Evolutionary conservation across 1,140 invertebrate genomes (phyloP).

Genomic region (Drosophila melanica): DNA sequence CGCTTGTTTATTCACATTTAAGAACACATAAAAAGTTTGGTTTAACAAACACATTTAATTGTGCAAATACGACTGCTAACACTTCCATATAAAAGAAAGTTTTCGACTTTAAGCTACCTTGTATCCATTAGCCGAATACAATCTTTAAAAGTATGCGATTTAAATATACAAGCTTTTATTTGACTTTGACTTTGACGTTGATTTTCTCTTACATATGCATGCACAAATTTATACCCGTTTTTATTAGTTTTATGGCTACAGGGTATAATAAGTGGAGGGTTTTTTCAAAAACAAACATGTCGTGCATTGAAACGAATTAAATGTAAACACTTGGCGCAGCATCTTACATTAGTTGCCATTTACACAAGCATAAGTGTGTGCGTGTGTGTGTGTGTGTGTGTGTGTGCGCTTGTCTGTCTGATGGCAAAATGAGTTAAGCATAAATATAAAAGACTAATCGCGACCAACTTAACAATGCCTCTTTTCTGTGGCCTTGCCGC

Average conservation of each 20-base stretch:
- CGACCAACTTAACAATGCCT: background rate
- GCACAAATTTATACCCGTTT: background rate
- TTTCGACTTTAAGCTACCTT: background rate
- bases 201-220: background rate
- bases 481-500: conserved; percentile 14
- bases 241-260: background rate
- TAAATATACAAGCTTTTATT: too few species aligned
- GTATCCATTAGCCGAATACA: background rate
- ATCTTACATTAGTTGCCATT: conserved; percentile 33
- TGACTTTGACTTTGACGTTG: too few species aligned
- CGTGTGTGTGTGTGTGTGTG: background rate
- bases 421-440: conserved; percentile 2
- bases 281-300: conserved; percentile 32
- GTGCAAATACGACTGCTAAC: conserved; percentile 4
- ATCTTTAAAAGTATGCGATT: too few species aligned
- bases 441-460: conserved; percentile 21
- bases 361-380: background rate
- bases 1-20: background rate
- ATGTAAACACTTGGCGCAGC: conserved; percentile 39
- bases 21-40: background rate
- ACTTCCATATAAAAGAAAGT: background rate
- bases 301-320: conserved; percentile 48
- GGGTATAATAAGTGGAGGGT: conserved; percentile 19
- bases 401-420: background rate
- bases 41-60: background rate